Evolutionary conservation across 2,888 invertebrate species (phyloP), one percentile per base, ranked within the genome.

Genomic region (Cataglyphis livida): DNA sequence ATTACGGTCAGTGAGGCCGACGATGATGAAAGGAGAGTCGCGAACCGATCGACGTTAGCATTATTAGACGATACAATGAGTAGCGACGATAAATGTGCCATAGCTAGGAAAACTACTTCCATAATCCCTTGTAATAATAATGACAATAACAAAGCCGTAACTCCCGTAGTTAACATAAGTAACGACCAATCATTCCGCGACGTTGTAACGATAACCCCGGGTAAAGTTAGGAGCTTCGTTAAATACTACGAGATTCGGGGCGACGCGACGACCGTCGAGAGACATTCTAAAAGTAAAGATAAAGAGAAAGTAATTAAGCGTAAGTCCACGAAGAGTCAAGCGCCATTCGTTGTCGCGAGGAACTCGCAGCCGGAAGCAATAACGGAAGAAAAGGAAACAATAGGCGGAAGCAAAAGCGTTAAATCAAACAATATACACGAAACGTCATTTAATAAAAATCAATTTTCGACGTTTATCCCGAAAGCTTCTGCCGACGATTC

Each of bases 181-280:
- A 90, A 90, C 88, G 93, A 93, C 92, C 93, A 93, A 93, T 90
- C 78, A 25, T 44, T 90, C 87, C 87, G 90, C 83, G 91, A 93
- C 85, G 87, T 88, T 85, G 90, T 91, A 87, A 90, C 90, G 61
- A 93, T 93, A 91, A 88, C 89, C 84, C 93, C 94, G 65, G 94
- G 94, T 93, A 94, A 93, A 88, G 94, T 94, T 92, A 93, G 90
- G 81, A 94, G 88, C 87, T 94, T 93, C 86, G 92, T 94, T 85
- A 91, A 93, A 83, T 92, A 93, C 85, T 94, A 94, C 87, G 94
- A 94, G 88, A 91, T 93, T 85, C 90, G 84, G 21, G 61, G 73
- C 12, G 89, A 91, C 64, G 70, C 85, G 84, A 88, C 87, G 86
- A 90, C 87, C 82, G 68, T 68, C 68, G 90, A 86, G 83, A 86